phyloP scores from a whole-genome alignment of 92 coral and sea anemone genomes.

The Phymanthus crucifer region DNA sequence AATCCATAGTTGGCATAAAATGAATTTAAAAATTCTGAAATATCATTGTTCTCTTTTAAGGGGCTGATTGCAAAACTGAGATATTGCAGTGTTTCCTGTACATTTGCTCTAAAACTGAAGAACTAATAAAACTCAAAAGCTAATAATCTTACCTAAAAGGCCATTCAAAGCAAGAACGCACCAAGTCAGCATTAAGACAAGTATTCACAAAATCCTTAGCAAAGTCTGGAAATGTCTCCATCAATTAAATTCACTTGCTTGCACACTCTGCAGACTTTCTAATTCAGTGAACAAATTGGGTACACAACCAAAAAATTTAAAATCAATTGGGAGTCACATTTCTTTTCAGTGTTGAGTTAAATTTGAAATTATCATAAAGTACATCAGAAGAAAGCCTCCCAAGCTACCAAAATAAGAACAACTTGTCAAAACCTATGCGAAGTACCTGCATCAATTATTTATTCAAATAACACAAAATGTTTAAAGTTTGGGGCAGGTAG shows the following conservation, averaged over 20 bases:
- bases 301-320: neutral
- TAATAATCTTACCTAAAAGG: slow-evolving; percentile 68
- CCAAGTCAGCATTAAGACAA: slow-evolving; percentile 63
- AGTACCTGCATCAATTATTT: slow-evolving; percentile 21
- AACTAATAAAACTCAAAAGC: neutral
- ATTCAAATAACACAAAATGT: slow-evolving; percentile 7
- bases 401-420: slow-evolving; percentile 16
- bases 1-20: neutral
- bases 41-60: neutral
- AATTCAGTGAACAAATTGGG: neutral
- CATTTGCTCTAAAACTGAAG: neutral
- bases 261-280: neutral
- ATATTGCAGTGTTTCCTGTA: neutral
- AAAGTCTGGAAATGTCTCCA: slow-evolving; percentile 95
- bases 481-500: slow-evolving; percentile 18
- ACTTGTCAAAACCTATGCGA: slow-evolving; percentile 14
- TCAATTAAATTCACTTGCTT: slow-evolving; percentile 19
- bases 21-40: neutral
- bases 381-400: neutral
- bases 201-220: slow-evolving; percentile 73
- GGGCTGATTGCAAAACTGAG: slow-evolving; percentile 22
- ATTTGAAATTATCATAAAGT: neutral
- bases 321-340: neutral
- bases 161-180: slow-evolving; percentile 74
- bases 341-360: neutral